A percentile compares a stretch with the other conserved stretches of the same genome.
phyloP scores from a whole-genome alignment of 1,140 invertebrate species.

The Aethina tumida region DNA sequence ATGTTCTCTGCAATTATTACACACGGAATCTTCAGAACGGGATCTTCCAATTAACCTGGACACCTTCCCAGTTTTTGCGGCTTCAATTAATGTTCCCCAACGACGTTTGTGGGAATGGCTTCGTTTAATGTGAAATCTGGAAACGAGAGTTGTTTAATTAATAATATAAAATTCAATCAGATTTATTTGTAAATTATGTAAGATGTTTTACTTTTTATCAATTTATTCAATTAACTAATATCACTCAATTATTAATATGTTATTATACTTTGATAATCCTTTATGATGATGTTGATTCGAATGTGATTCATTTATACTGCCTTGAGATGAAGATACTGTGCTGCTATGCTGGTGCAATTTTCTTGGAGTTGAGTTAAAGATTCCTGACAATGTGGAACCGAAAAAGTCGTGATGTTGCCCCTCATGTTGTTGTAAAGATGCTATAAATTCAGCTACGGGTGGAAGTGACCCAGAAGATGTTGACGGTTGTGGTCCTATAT shows the following conservation, averaged over 20 bases:
- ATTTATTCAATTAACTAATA: too few species aligned
- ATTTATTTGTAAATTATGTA: too few species aligned
- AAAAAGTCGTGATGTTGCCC: constrained; percentile 38
- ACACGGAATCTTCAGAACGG: constrained; percentile 76
- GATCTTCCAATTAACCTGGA: constrained; percentile 62
- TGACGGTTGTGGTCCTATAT: constrained; percentile 63
- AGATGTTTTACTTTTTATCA: too few species aligned
- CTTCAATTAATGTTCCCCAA: constrained; percentile 75
- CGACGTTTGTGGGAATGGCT: constrained; percentile 55
- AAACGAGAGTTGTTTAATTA: too few species aligned
- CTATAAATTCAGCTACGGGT: constrained; percentile 65
- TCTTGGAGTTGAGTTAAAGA: constrained; percentile 34
- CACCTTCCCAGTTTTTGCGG: constrained; percentile 67
- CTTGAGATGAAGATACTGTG: constrained; percentile 34
- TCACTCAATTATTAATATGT: too few species aligned
- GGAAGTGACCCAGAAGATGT: constrained; percentile 48
- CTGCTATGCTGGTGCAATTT: constrained; percentile 32
- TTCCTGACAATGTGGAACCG: constrained; percentile 39
- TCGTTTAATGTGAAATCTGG: constrained; percentile 45
- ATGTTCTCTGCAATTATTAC: constrained; percentile 49
- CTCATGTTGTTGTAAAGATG: constrained; percentile 50
- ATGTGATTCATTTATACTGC: constrained; percentile 33
- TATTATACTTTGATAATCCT: constrained; percentile 24
- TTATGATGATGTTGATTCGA: constrained; percentile 20
- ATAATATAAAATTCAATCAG: too few species aligned